Evolutionary conservation across 2,113 vertebrate genomes (phyloP), one percentile per base, ranked within the genome.

Genomic region (Gymnobelideus leadbeateri): DNA sequence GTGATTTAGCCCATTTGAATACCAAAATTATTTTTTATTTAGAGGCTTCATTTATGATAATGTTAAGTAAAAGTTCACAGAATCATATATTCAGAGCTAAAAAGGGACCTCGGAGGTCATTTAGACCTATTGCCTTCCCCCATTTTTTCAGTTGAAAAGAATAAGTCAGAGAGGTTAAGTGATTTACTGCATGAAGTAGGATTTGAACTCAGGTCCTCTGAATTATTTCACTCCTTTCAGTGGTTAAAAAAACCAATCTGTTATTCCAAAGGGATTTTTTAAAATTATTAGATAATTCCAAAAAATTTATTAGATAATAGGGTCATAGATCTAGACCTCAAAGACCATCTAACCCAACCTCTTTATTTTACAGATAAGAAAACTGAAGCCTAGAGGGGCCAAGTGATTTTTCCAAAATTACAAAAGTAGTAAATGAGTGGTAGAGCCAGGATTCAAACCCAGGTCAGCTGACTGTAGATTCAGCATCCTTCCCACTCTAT

Each of bases 21-120:
- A 89, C 57, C 25, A 90, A 91, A 94, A 89, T 77, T 77, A n/a
- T 49, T 93, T 7, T 68, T 93, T 19, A 93, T 95, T 53, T 52
- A 84, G 77, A 92, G 23, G 14, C 37, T 23, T 94, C 90, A 89
- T 46, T 54, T 47, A 93, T 90, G 28, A 12, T 31, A 92, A 89
- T 0, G 8, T 84, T 93, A 92, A 93, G 43, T 52, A 51, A 8
- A 93, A 95, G 52, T 28, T 24, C 2, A 77, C 21, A 77, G 68
- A 21, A 53, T 92, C 16, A 16, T 51, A 90, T 28, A 54, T 31
- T 61, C 12, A 37, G 3, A 37, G 31, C 16, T 68, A 37, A 68
- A 49, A 68, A 28, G 11, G 25, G 25, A 55, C 19, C 3, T 0
- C 84, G 77, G 89, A 77, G 24, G 1, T 96, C 54, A 92, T 91